These are phyloP conservation scores for Xanthorhoe spadicearia DNA, from an alignment of 2,888 invertebrate genomes.

Conservation along the genomic window DNA sequence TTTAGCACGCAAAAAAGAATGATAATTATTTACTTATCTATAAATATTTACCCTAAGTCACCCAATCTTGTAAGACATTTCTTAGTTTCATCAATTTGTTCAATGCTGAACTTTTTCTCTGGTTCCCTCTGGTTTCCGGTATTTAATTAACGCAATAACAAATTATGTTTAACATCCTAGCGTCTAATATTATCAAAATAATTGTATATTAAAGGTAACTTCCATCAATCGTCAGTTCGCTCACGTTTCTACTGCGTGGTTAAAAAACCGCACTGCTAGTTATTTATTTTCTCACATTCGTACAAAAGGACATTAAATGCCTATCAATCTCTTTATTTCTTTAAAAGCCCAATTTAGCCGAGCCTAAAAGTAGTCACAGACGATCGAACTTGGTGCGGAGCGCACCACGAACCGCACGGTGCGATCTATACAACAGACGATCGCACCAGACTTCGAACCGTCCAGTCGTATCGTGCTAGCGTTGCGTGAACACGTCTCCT, in stretches of 20 bases:
- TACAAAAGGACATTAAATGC: conserved; percentile 73
- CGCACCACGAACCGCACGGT: too few species aligned
- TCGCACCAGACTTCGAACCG: too few species aligned
- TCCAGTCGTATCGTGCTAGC: too few species aligned
- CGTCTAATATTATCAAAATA: conserved; percentile 77
- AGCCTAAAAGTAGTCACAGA: too few species aligned
- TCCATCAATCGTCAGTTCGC: conserved; percentile 62
- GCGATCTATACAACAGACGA: too few species aligned
- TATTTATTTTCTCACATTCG: conserved; percentile 48
- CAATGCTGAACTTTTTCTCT: conserved; percentile 82
- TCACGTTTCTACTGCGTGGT: conserved; percentile 30
- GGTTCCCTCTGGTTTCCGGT: conserved; percentile 64
- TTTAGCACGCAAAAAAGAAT: conserved; percentile 7
- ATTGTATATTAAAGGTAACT: conserved; percentile 83
- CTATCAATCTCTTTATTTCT: conserved; percentile 66
- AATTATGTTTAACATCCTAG: conserved; percentile 75
- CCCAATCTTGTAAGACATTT: not conserved
- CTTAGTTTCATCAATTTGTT: conserved; percentile 8
- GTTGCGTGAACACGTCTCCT: too few species aligned
- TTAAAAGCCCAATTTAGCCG: conserved; percentile 76
- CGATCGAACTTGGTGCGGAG: too few species aligned
- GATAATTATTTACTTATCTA: not conserved
- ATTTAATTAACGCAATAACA: conserved; percentile 69
- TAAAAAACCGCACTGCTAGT: conserved; percentile 23
- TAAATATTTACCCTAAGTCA: conserved; percentile 1